Conservation (phyloP, 2,797 vertebrate genomes). For the Danio tinwini region DNA sequence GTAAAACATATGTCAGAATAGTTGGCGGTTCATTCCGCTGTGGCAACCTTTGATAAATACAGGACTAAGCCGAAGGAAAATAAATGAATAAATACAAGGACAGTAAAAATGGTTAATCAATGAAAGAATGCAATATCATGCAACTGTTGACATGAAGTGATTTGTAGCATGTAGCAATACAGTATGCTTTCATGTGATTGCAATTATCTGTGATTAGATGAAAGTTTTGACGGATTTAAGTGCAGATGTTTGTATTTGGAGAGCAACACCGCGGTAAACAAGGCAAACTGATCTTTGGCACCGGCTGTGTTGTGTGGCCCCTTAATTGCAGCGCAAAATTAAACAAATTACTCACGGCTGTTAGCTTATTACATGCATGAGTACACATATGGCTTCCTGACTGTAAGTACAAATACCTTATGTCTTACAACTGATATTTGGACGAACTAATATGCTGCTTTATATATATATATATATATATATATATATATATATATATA, state of each 20-base stretch:
- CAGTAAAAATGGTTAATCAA: background rate
- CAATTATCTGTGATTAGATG: background rate
- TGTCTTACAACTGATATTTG: conserved; percentile 37
- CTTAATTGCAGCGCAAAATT: conserved; percentile 61
- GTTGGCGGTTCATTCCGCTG: too few species aligned
- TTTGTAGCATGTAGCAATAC: background rate
- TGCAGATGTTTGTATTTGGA: conserved; percentile 45
- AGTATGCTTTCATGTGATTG: background rate
- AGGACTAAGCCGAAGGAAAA: too few species aligned
- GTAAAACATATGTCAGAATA: too few species aligned
- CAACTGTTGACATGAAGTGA: background rate
- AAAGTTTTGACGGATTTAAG: conserved; percentile 28
- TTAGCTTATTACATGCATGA: conserved; percentile 60
- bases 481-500: too few species aligned
- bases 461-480: too few species aligned
- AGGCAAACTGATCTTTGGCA: conserved; percentile 19
- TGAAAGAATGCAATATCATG: background rate
- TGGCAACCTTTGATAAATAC: too few species aligned
- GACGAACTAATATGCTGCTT: background rate
- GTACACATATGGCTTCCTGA: conserved; percentile 65
- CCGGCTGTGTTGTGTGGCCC: conserved; percentile 52
- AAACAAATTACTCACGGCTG: conserved; percentile 69
- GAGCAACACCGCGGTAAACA: conserved; percentile 29
- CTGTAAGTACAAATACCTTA: conserved; percentile 67
- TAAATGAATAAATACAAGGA: too few species aligned